phyloP scores from a whole-genome alignment of 2,888 invertebrate species.

The Meghimatium bilineatum region DNA sequence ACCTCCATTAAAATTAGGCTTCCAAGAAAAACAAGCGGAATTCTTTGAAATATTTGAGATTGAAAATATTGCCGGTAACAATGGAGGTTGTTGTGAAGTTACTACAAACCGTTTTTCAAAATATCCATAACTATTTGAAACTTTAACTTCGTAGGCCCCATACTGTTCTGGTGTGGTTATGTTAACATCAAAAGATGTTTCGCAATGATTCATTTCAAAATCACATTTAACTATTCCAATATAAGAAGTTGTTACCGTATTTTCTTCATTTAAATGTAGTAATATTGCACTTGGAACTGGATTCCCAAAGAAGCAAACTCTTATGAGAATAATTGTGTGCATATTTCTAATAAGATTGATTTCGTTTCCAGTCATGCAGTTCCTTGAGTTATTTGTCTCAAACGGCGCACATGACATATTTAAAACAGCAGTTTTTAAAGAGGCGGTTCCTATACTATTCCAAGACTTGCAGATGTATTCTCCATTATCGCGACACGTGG shows the following conservation, averaged over 20 bases:
- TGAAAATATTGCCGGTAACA: not conserved
- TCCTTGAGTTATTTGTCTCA: conserved; percentile 17
- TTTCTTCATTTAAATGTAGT: not conserved
- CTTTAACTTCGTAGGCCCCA: conserved; percentile 17
- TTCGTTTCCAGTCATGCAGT: not conserved
- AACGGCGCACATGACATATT: conserved; percentile 28
- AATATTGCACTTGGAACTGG: conserved; percentile 6
- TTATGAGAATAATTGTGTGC: not conserved
- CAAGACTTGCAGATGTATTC: conserved; percentile 30
- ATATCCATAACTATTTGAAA: conserved; percentile 16
- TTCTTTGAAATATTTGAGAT: conserved; percentile 12
- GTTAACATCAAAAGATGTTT: not conserved
- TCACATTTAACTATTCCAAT: not conserved
- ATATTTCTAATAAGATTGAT: conserved; percentile 1
- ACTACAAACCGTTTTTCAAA: conserved; percentile 16
- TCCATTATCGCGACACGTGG: conserved; percentile 35
- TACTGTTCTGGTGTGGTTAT: conserved; percentile 24
- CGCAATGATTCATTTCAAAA: not conserved
- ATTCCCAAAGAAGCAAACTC: conserved; percentile 19
- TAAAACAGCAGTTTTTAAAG: not conserved
- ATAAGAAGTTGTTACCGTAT: not conserved
- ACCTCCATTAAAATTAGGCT: conserved; percentile 32
- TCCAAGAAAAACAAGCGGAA: conserved; percentile 39
- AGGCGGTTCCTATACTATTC: conserved; percentile 17
- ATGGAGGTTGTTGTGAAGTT: conserved; percentile 33